Evolutionary conservation across 2,113 vertebrate genomes (phyloP), one percentile per base, ranked within the genome.

Genomic region (Platichthys flesus): DNA sequence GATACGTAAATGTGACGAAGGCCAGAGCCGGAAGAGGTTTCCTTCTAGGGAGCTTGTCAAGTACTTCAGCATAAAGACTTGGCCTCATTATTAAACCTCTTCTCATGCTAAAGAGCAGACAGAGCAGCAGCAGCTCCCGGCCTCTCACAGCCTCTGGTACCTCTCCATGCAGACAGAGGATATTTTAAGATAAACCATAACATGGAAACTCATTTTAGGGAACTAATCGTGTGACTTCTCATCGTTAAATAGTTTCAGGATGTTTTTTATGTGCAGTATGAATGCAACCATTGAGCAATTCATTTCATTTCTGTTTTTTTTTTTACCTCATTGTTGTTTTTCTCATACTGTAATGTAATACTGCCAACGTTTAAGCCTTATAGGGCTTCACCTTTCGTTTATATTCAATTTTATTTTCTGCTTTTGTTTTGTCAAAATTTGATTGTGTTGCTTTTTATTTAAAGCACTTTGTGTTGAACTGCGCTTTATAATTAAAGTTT

Each of bases 61-160:
- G 57, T 54, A 78, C 23, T 51, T 49, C 76, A 31, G 72, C 66
- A 71, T 37, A 82, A 79, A 78, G 9, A 83, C 5, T 55, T 28
- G 14, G 21, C 65, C 65, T 67, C 60, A 7, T 72, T 73, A 42
- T 20, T 54, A 47, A 78, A 35, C 57, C 85, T 83, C 58, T 90
- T 89, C 83, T 83, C 67, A 85, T 89, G 88, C 79, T 80, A 85
- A 90, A 5, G 4, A 79, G 77, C 37, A 71, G 21, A 23, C 31
- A 37, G 31, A 56, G 31, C 31, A 31, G 31, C 31, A 81, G 54
- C 68, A 35, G 63, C 52, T 51, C 4, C 20, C 42, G 26, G 55
- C 57, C 13, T 24, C 49, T 64, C 51, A 58, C 20, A 70, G 23
- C 4, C 2, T 18, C 54, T 72, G 13, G 0, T 23, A 21, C 12